A percentile compares a stretch with the other conserved stretches of the same genome.
Conservation (phyloP, 2,797 vertebrate genomes). For the Prunella strophiata region DNA sequence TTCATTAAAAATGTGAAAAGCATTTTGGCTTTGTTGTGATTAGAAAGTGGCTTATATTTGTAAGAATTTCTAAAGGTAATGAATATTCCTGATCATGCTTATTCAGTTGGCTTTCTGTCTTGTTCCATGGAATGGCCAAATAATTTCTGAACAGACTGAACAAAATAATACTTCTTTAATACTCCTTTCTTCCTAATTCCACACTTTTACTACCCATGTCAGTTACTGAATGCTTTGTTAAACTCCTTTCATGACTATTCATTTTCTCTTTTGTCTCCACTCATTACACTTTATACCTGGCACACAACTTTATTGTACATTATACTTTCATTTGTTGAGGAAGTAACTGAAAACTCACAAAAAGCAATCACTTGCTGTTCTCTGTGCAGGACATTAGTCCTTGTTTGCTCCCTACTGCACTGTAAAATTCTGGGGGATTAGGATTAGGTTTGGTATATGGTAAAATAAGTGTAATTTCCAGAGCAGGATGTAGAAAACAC, state of each 20-base stretch:
- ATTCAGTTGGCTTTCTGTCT: background rate
- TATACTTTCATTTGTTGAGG: background rate
- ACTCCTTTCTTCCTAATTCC: background rate
- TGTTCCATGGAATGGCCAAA: background rate
- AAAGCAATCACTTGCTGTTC: background rate
- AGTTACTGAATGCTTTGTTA: background rate
- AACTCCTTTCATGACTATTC: background rate
- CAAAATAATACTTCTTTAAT: background rate
- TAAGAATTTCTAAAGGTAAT: background rate
- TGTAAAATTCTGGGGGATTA: background rate
- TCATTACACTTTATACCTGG: background rate
- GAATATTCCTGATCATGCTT: background rate
- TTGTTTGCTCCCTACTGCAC: background rate
- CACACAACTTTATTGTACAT: background rate
- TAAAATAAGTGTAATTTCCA: background rate
- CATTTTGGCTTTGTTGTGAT: background rate
- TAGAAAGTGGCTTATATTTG: background rate
- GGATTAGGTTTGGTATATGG: background rate
- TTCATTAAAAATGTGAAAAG: background rate
- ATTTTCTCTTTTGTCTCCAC: background rate
- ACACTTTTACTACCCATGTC: background rate
- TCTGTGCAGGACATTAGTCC: background rate
- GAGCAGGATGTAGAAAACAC: background rate
- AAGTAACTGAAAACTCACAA: background rate
- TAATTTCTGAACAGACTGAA: background rate